Percentiles rank a stretch among this genome's conserved stretches.
phyloP scores from a whole-genome alignment of 2,113 vertebrate genomes.

The Stigmatopora nigra region DNA sequence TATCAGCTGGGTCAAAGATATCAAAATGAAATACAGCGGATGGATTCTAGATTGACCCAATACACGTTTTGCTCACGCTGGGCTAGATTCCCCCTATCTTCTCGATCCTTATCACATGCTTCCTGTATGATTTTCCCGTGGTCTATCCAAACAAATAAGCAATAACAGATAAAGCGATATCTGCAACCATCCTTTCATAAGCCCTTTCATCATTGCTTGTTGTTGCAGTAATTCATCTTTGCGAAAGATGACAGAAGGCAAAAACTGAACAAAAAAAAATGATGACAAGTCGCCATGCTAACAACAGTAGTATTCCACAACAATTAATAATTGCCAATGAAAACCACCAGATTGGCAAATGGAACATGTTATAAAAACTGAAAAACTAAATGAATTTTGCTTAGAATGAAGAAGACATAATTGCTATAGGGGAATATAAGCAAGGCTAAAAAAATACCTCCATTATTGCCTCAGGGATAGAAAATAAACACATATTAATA shows the following conservation, averaged over 20 bases:
- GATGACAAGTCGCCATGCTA: conserved; percentile 57
- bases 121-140: conserved; percentile 15
- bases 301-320: conserved; percentile 50
- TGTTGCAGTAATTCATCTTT: conserved; percentile 64
- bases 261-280: conserved; percentile 24
- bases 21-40: conserved; percentile 20
- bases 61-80: conserved; percentile 30
- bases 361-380: conserved; percentile 29
- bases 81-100: conserved; percentile 27
- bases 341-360: conserved; percentile 51
- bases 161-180: conserved; percentile 45
- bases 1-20: conserved; percentile 25
- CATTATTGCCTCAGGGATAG: background rate
- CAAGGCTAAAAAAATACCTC: conserved; percentile 1
- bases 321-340: conserved; percentile 50
- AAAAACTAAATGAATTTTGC: conserved; percentile 46
- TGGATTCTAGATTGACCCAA: conserved; percentile 44
- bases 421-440: conserved; percentile 1
- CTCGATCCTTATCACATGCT: conserved; percentile 34
- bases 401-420: conserved; percentile 19
- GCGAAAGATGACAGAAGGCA: conserved; percentile 44
- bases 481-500: conserved; percentile 7
- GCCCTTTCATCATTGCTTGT: conserved; percentile 58
- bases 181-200: conserved; percentile 54
- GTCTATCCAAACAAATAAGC: conserved; percentile 39